Base-by-base conservation (phyloP, 1,140 invertebrate species). In the Drosophila repletoides region DNA sequence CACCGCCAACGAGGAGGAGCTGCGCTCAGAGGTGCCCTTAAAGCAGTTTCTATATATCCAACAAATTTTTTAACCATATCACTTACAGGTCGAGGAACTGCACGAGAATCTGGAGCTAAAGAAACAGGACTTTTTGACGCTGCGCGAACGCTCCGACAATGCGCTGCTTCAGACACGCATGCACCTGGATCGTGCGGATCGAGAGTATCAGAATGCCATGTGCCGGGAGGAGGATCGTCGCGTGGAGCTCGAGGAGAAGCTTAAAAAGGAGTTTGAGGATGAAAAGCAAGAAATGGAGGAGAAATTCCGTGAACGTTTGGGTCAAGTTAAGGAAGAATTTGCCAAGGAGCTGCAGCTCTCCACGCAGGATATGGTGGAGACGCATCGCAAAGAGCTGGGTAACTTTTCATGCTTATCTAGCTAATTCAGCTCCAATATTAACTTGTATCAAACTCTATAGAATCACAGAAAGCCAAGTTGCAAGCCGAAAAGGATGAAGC, bases 341-440 rank as follows among this genome's bases (percentile, higher is more conserved):
- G 74, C 83, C 41, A 86, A 76, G 7, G 89, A 90, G 52, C 48
- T 90, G 52, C 86, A 83, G 43, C 46, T 75, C 1, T 72, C 76
- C 33, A 90, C 80, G 7, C 93, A 94, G 75, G 92, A 93, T 70
- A 76, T 94, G 59, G 86, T 91, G 14, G 87, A 91, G 19, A 77
- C 92, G 51, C 92, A 94, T 84, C 91, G 92, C 58, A 89, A 92
- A 68, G 92, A 94, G 89, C 76, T 94, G 74, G 92, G 93, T 94
- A 86, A 24, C 59, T n/a, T n/a, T n/a, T n/a, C n/a, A n/a, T n/a
- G n/a, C n/a, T n/a, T n/a, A n/a, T n/a, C n/a, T n/a, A n/a, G n/a
- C n/a, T n/a, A n/a, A n/a, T n/a, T n/a, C n/a, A n/a, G n/a, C n/a
- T 33, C 3, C 7, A 36, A 2, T 4, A 6, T 5, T 14, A 0